phyloP scores from a whole-genome alignment of 2,113 vertebrate genomes.

The Hiodon tergisus region DNA sequence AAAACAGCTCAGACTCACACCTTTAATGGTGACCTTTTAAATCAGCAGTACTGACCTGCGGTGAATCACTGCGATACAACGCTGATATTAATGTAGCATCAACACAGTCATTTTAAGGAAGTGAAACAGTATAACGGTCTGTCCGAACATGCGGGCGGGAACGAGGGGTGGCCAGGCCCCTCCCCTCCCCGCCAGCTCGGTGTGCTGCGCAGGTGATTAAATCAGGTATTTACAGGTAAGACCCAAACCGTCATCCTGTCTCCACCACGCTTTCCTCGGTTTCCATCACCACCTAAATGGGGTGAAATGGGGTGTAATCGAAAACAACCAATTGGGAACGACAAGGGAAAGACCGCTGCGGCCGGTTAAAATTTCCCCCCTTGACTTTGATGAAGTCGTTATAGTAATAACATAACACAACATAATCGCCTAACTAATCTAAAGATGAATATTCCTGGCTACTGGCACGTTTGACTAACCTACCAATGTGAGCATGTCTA shows the following conservation, averaged over 20 bases:
- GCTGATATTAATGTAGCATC: too few species aligned
- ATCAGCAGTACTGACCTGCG: too few species aligned
- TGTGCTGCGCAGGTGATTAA: background rate
- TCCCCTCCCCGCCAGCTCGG: background rate
- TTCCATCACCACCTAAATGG: background rate
- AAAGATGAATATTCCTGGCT: constrained; percentile 28
- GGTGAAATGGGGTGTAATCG: too few species aligned
- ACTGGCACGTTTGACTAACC: constrained; percentile 4
- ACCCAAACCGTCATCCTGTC: background rate
- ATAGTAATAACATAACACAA: too few species aligned
- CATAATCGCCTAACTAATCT: constrained; percentile 28
- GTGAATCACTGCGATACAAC: too few species aligned
- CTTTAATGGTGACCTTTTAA: too few species aligned
- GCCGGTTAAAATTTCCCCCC: too few species aligned
- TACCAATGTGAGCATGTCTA: background rate
- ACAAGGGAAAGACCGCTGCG: too few species aligned
- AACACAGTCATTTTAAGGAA: background rate
- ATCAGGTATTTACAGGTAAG: background rate
- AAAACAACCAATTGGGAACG: too few species aligned
- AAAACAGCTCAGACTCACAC: too few species aligned
- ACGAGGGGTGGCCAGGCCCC: background rate
- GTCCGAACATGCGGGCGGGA: background rate
- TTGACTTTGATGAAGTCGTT: too few species aligned
- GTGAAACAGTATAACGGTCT: background rate
- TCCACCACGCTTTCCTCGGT: background rate